Evolutionary conservation across 92 coral and sea anemone genomes (phyloP), one percentile per base, ranked within the genome.

Genomic region (Micromussa lordhowensis): DNA sequence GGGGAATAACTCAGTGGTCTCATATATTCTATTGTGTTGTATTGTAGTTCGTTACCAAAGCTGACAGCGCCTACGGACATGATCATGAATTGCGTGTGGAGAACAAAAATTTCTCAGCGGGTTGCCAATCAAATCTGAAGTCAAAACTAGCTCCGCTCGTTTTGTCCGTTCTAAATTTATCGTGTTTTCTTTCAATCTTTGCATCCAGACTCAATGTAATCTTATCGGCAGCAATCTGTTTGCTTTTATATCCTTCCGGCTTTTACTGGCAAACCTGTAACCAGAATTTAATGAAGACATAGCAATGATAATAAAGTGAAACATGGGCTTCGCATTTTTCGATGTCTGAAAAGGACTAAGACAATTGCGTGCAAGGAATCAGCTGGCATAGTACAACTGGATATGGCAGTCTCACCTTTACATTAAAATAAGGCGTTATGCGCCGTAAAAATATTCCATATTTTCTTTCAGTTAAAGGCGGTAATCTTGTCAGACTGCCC

Each of bases 151-250:
- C n/a, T 38, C 34, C 78, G 48, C 78, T 18, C 78, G 49, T 34
- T 28, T 68, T 51, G 19, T 34, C 78, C 28, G 54, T 83, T 72
- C 79, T 31, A 53, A 40, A 82, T 26, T 31, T 61, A 83, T 48
- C 61, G 34, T 44, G 51, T 83, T 70, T 72, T 1, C 85, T 32
- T 64, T n/a, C n/a, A n/a, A n/a, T n/a, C n/a, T n/a, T n/a, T 63
- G 12, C 69, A 30, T 18, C 32, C 14, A 63, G 75, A 73, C 79
- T 6, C 64, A 22, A 72, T n/a, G n/a, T 32, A 30, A 82, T 83
- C 87, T 54, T 83, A 71, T 83, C 87, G 36, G 24, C 36, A 21
- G n/a, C 73, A 72, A 83, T 83, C 87, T 72, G 80, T 54, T 83
- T 72, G 30, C 64, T 51, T 17, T 54, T 38, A 72, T 54, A 72